Evolutionary conservation across 2,113 vertebrate species (phyloP).

Genomic region (Hepsetus odoe): DNA sequence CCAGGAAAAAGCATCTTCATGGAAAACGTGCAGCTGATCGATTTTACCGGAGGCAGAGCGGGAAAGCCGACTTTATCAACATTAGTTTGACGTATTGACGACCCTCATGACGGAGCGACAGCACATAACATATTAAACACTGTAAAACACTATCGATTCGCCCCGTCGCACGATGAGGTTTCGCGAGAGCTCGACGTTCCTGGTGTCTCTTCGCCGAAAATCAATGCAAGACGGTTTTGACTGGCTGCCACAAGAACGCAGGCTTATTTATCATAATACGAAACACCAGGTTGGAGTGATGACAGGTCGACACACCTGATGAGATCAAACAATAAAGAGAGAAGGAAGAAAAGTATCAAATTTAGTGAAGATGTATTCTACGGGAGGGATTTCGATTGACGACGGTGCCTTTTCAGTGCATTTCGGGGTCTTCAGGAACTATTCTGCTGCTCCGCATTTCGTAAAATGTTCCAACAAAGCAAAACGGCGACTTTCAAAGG

Average conservation of each 20-base stretch:
- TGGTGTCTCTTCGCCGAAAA: constrained; percentile 10
- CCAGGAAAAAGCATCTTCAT: constrained; percentile 5
- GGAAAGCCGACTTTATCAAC: constrained; percentile 1
- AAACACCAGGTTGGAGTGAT: background rate
- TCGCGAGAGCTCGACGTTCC: constrained; percentile 15
- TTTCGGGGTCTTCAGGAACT: too few species aligned
- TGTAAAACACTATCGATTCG: constrained; percentile 29
- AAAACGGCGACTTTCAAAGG: too few species aligned
- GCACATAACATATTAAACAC: constrained; percentile 9
- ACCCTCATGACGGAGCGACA: background rate
- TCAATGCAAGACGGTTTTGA: constrained; percentile 28
- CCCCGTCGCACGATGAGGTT: background rate
- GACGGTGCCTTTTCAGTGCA: too few species aligned
- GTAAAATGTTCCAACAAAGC: too few species aligned
- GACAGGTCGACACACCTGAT: background rate
- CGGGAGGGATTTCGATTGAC: background rate
- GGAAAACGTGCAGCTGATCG: background rate
- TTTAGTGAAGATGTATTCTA: background rate
- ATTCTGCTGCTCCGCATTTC: too few species aligned
- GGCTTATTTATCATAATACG: constrained; percentile 2
- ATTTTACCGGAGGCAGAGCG: background rate
- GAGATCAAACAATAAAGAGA: background rate
- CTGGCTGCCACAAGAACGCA: background rate
- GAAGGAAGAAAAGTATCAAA: background rate
- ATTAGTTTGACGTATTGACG: background rate